These are phyloP conservation scores for Sinocyclocheilus anshuiensis DNA, from an alignment of 2,113 vertebrate genomes.

Conservation along the genomic window DNA sequence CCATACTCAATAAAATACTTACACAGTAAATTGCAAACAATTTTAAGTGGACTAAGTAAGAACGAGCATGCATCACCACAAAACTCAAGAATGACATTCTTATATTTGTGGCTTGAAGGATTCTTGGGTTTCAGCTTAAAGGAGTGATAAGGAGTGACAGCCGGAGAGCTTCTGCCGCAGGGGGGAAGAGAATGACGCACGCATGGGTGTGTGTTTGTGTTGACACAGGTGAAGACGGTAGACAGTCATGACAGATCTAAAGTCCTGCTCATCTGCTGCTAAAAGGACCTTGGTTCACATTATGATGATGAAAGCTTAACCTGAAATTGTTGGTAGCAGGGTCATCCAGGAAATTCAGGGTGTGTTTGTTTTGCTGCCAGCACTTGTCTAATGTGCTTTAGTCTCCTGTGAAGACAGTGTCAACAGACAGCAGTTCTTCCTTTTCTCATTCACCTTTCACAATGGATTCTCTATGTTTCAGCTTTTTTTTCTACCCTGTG, in stretches of 20 bases:
- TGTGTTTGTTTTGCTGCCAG: conserved; percentile 15
- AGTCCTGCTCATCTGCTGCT: conserved; percentile 20
- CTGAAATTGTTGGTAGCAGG: not conserved
- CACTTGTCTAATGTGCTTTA: conserved; percentile 2
- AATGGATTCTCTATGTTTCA: not conserved
- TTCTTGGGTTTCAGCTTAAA: not conserved
- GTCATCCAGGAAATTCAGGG: conserved; percentile 8
- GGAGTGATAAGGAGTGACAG: conserved; percentile 27
- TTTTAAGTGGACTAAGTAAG: too few species aligned
- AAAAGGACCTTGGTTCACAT: conserved; percentile 17
- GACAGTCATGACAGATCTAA: conserved; percentile 5
- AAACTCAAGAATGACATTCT: not conserved
- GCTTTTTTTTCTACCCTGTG: conserved; percentile 25
- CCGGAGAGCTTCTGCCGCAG: conserved; percentile 11
- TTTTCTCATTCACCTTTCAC: conserved; percentile 16
- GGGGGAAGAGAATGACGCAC: not conserved
- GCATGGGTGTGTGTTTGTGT: not conserved
- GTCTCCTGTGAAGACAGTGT: conserved; percentile 19
- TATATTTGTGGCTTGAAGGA: not conserved
- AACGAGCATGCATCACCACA: not conserved
- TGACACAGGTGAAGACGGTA: not conserved
- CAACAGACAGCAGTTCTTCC: not conserved
- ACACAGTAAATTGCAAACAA: not conserved
- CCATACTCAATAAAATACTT: not conserved
- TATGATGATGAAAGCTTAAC: not conserved